A percentile compares a stretch with the other conserved stretches of the same genome.
Evolutionary conservation across 2,113 vertebrate species (phyloP).

Genomic region (Maccullochella peelii): DNA sequence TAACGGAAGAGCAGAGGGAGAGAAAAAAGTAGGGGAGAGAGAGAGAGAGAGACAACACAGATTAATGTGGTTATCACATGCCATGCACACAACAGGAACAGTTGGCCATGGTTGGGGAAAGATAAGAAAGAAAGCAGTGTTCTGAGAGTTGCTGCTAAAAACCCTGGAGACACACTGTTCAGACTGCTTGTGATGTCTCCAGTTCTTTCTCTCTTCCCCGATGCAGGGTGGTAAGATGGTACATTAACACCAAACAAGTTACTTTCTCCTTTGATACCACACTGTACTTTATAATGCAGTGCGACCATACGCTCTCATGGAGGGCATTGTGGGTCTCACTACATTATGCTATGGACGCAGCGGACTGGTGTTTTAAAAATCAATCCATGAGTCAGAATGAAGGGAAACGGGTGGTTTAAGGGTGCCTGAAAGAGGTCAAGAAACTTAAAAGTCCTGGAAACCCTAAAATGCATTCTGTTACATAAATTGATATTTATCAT

Average conservation of each 20-base stretch:
- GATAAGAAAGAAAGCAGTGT: constrained; percentile 83
- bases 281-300: constrained; percentile 28
- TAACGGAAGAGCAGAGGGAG: constrained; percentile 72
- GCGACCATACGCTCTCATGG: not conserved
- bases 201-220: constrained; percentile 63
- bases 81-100: constrained; percentile 86
- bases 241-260: constrained; percentile 30
- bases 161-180: constrained; percentile 62
- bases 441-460: not conserved
- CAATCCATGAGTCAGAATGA: constrained; percentile 15
- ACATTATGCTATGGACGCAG: constrained; percentile 36
- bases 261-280: constrained; percentile 28
- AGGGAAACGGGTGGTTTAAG: constrained; percentile 4
- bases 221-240: constrained; percentile 34
- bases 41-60: constrained; percentile 80
- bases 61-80: constrained; percentile 93
- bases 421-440: not conserved
- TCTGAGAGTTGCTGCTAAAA: constrained; percentile 59
- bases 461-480: not conserved
- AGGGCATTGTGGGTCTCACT: constrained; percentile 4
- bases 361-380: constrained; percentile 22
- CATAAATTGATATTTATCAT: not conserved
- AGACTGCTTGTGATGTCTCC: constrained; percentile 39
- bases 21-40: constrained; percentile 61
- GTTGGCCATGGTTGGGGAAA: constrained; percentile 72